Percentiles rank a stretch among this genome's conserved stretches.
Conservation (phyloP, 2,888 invertebrate species). For the Nephrocerus scutellatus region DNA sequence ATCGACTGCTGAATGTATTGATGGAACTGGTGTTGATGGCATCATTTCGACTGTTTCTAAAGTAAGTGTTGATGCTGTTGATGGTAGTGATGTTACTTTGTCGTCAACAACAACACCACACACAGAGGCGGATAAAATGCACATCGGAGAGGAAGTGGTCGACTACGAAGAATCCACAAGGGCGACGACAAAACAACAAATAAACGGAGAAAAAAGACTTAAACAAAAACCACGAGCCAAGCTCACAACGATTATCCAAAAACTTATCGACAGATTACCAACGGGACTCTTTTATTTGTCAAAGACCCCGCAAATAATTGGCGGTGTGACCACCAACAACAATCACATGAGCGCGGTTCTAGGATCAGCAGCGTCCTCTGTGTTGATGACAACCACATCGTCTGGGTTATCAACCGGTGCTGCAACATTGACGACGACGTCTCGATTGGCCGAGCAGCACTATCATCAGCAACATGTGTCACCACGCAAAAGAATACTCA, state of each 20-base stretch:
- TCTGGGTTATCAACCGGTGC: conserved; percentile 23
- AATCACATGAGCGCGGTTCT: neutral
- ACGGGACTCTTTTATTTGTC: conserved; percentile 36
- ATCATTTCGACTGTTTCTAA: too few relatives aligned
- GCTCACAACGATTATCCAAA: conserved; percentile 44
- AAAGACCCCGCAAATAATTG: conserved; percentile 29
- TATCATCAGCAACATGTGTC: conserved; percentile 56
- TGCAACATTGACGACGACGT: conserved; percentile 22
- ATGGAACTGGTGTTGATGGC: too few relatives aligned
- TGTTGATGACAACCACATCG: conserved; percentile 37
- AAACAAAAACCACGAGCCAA: conserved; percentile 41
- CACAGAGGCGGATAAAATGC: conserved; percentile 33
- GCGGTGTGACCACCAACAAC: conserved; percentile 15
- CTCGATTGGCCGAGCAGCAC: conserved; percentile 40
- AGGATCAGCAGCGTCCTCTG: conserved; percentile 23
- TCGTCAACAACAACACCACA: conserved; percentile 12
- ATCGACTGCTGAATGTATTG: too few relatives aligned
- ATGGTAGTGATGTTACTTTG: too few relatives aligned
- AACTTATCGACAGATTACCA: conserved; percentile 43
- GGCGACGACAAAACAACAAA: conserved; percentile 12
- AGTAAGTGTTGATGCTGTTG: too few relatives aligned
- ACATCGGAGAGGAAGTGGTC: conserved; percentile 33
- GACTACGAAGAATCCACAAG: conserved; percentile 17
- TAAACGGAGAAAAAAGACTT: conserved; percentile 35
- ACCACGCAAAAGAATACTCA: conserved; percentile 72